Base-by-base conservation (phyloP, 2,797 vertebrate genomes). In the Remorina albescens region DNA sequence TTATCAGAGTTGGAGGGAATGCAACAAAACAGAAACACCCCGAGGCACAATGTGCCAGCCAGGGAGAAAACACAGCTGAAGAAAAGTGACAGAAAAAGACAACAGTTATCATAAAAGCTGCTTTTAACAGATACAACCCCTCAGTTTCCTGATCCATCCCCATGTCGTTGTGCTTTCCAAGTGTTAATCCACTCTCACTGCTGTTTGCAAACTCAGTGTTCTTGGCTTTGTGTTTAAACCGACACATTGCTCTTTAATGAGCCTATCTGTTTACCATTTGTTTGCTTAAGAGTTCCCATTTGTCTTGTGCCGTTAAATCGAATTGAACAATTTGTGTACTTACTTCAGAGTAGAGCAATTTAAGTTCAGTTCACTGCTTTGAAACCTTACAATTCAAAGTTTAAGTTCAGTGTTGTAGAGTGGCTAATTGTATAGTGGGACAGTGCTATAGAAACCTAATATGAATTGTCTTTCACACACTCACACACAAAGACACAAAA, bases 51-150 rank as follows among this genome's bases (percentile, higher is more conserved):
- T 2, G 10, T 30, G 71, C 9, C 76, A 75, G 65, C 34, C n/a
- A 10, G 60, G 64, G 26, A 76, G 46, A 71, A 72, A 78, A 80
- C 41, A 50, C 54, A 41, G 74, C 69, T 44, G 75, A 47, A 62
- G 72, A 25, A 46, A 51, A 72, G 76, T 53, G 34, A 74, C 47
- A 75, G 26, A 65, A 65, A 56, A 62, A 62, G 19, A 25, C 21
- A 13, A 37, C 63, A 55, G 55, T 75, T 83, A 67, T 85, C 65
- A 76, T 42, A 74, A 74, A 75, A 80, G 64, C 67, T 30, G 64
- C 59, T 53, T 68, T 46, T n/a, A 23, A 23, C 53, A 64, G 56
- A 70, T 60, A 30, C 10, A 64, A 13, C 11, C 25, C 32, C 23
- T 28, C n/a, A 65, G 21, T 73, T 74, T 50, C 64, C 54, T 46